Conservation (phyloP, 2,888 invertebrate species). For the Carpatolechia fugitivella region DNA sequence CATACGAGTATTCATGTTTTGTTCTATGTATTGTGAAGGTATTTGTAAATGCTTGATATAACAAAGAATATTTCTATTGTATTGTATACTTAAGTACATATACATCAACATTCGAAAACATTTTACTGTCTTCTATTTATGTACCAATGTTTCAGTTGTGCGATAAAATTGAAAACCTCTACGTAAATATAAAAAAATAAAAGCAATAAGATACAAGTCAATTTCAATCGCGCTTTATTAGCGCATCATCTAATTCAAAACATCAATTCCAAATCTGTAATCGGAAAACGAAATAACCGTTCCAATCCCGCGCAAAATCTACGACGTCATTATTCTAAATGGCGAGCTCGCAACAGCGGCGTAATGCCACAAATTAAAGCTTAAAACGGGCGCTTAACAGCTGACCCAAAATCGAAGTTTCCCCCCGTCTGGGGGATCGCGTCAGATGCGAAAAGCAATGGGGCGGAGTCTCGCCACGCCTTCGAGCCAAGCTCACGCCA, state of each 20-base stretch:
- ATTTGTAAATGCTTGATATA: too few species aligned
- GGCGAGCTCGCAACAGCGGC: conserved; percentile 58
- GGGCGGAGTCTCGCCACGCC: conserved; percentile 72
- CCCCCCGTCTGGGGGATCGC: conserved; percentile 49
- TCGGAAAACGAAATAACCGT: conserved; percentile 54
- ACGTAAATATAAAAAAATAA: neutral
- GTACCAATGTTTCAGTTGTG: too few species aligned
- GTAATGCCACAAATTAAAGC: conserved; percentile 79
- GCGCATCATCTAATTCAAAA: conserved; percentile 11
- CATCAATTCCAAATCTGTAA: conserved; percentile 39
- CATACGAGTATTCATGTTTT: too few species aligned
- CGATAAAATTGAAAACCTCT: too few species aligned
- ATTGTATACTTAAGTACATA: too few species aligned
- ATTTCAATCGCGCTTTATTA: neutral
- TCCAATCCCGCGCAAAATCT: conserved; percentile 55
- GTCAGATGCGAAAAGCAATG: conserved; percentile 71
- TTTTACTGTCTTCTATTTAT: too few species aligned
- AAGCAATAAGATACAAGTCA: neutral
- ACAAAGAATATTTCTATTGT: too few species aligned
- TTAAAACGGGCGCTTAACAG: conserved; percentile 78
- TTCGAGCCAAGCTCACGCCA: conserved; percentile 49
- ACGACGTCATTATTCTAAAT: conserved; percentile 73
- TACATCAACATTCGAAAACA: too few species aligned
- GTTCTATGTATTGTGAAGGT: too few species aligned
- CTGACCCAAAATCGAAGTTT: conserved; percentile 76